Base-by-base conservation (phyloP, 1,140 invertebrate species). In the Thaumatotibia leucotreta region DNA sequence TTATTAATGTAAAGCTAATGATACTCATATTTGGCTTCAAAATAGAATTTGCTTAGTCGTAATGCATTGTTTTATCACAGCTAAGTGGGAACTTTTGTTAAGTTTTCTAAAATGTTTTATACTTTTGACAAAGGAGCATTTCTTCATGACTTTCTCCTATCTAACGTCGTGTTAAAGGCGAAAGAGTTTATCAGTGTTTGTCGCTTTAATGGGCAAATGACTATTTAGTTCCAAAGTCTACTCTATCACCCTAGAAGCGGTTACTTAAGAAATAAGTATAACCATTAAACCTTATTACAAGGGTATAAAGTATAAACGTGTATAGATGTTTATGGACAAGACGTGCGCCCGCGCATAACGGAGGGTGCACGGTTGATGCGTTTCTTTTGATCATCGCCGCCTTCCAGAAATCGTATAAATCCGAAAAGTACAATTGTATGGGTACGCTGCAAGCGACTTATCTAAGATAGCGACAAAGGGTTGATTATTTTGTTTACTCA, bases 381-480 rank as follows among this genome's bases (percentile, higher is more conserved):
- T 49, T 58, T 31, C 52, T 27, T 58, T 58, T 58, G 52, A 58
- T 58, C 52, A 24, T 24, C 52, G 24, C 52, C 52, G 52, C 52
- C 27, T 58, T 58, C 52, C 52, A 31, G 52, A 58, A 58, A 58
- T 58, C 52, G 52, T 23, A 29, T 24, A 58, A 58, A 58, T 58
- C 52, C 50, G 5, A 29, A 9, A 39, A 31, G 10, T 58, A 58
- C 52, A 58, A 58, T 58, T 11, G 52, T 58, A 5, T 8, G 24
- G 24, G 24, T 58, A 58, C 52, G 52, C 52, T n/a, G 52, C 52
- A 58, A 8, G 24, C 52, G 27, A 29, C 35, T 14, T 45, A 45
- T 20, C 17, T 17, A 6, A 45, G 14, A 45, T 20, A 45, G 39
- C 17, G 39, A n/a, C 6, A 45, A 45, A 45, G 39, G 17, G 35